These are phyloP conservation scores for Halichoerus grypus DNA, from an alignment of 2,113 vertebrate genomes.

Conservation along the genomic window DNA sequence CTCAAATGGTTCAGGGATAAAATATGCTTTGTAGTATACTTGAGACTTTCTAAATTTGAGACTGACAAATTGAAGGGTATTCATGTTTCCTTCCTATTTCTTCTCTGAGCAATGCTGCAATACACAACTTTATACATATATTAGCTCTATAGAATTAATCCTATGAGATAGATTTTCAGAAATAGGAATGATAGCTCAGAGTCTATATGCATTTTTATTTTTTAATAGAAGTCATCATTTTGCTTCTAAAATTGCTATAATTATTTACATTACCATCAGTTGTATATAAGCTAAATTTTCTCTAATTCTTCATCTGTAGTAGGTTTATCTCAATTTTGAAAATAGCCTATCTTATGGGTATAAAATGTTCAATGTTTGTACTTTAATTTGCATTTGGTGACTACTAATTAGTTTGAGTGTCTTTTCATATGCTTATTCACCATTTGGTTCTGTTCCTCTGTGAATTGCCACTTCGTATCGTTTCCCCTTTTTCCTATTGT, in stretches of 20 bases:
- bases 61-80: background rate
- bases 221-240: background rate
- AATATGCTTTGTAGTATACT: background rate
- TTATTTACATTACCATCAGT: background rate
- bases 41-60: background rate
- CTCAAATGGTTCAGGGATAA: background rate
- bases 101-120: background rate
- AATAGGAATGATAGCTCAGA: background rate
- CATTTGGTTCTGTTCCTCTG: background rate
- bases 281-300: background rate
- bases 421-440: slow-evolving; percentile 35
- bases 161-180: background rate
- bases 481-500: background rate
- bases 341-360: background rate
- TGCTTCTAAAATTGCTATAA: background rate
- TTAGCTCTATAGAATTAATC: background rate
- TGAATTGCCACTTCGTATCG: background rate
- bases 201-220: background rate
- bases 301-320: background rate
- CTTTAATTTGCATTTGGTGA: slow-evolving; percentile 37
- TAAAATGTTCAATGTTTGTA: background rate
- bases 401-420: slow-evolving; percentile 23
- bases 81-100: background rate
- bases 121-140: background rate
- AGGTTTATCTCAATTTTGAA: background rate